Conservation (phyloP, 2,113 vertebrate genomes). For the Tympanuchus pallidicinctus region DNA sequence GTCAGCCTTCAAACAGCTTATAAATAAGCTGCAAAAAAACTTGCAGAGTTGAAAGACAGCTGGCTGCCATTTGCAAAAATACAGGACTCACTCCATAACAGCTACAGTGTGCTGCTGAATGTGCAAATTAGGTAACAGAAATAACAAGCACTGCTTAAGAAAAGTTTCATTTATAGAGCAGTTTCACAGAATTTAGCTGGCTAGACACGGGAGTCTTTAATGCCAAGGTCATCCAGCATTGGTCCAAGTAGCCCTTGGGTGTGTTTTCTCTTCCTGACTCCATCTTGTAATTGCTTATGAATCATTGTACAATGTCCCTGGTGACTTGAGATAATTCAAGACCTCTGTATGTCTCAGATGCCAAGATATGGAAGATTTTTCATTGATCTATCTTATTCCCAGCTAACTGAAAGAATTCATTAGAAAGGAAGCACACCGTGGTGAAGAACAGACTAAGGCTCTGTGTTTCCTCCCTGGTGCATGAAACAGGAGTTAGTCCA, state of each 20-base stretch:
- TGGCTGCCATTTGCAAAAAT: constrained; percentile 68
- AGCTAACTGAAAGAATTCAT: neutral
- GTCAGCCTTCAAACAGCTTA: constrained; percentile 51
- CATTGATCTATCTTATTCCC: neutral
- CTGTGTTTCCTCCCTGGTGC: neutral
- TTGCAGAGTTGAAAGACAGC: constrained; percentile 62
- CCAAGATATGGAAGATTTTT: neutral
- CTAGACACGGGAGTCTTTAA: neutral
- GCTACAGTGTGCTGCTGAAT: constrained; percentile 37
- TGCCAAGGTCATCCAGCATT: neutral
- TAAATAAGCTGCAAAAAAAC: constrained; percentile 61
- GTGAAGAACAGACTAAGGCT: neutral
- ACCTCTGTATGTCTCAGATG: neutral
- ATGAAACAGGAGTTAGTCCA: neutral
- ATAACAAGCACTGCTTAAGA: constrained; percentile 48
- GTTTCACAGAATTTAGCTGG: constrained; percentile 15
- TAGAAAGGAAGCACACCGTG: neutral
- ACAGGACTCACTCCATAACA: constrained; percentile 29
- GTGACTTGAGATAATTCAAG: neutral
- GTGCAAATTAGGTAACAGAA: constrained; percentile 55
- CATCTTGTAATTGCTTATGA: neutral
- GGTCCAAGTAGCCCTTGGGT: neutral
- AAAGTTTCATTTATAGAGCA: constrained; percentile 18
- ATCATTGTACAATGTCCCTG: neutral
- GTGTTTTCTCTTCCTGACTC: neutral